Base-by-base conservation (phyloP, 2,888 invertebrate species). In the Dryobotodes eremita region DNA sequence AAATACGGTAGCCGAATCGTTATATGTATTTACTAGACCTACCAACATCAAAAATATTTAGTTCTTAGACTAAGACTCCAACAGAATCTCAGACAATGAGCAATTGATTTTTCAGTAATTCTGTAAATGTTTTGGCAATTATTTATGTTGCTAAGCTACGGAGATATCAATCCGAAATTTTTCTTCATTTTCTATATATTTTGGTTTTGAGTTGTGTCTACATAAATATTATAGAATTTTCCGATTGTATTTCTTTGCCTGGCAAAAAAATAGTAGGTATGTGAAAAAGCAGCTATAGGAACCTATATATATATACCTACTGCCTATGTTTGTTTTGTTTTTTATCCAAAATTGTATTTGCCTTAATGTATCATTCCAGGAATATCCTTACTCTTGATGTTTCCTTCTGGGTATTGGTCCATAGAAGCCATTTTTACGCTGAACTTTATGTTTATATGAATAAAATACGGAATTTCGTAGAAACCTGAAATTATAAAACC, bases 141-240 rank as follows among this genome's bases (percentile, higher is more conserved):
- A 77, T 50, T 48, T 78, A 48, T 6, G 26, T 59, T 59, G 20
- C 55, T 26, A 42, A 53, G 46, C 11, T n/a, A 70, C 42, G 26
- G 20, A 31, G 20, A n/a, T 50, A n/a, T 31, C 1, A n/a, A 48
- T 23, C 20, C 5, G 1, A 71, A 36, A 8, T 71, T 23, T 23
- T 50, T 8, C 5, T n/a, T 46, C 0, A 13, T 55, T 72, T 62
- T 77, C 2, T 55, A 2, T 42, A 2, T 26, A 31, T 42, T 15
- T 26, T 26, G 8, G 17, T 59, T 15, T 57, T n/a, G 3, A 59
- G 66, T 55, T 26, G 4, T 59, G 6, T 6, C 4, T 17, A 20
- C n/a, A 48, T 23, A 61, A 1, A 55, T 55, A 36, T 31, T 3
- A 55, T 42, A 15, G n/a, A 46, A n/a, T n/a, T 15, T 36, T 36